Percentiles rank a stretch among this genome's conserved stretches.
Conservation (phyloP, 2,888 invertebrate species). For the Peribatodes rhomboidaria region DNA sequence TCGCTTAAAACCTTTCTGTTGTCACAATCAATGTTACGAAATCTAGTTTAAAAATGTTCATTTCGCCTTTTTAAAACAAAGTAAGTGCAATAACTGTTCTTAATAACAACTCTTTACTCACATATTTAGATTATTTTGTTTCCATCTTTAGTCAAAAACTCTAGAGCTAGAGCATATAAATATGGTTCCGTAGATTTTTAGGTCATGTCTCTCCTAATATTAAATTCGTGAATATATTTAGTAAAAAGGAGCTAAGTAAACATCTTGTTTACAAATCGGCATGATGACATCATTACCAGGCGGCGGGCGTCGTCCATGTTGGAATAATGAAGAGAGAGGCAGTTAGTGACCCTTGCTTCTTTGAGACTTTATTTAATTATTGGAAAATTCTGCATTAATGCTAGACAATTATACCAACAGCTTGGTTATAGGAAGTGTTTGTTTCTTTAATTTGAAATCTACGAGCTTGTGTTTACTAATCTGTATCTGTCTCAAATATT, state of each 20-base stretch:
- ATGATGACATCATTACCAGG: slow-evolving; percentile 16
- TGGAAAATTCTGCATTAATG: neutral
- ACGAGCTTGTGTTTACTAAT: too few species aligned
- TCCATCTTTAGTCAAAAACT: too few species aligned
- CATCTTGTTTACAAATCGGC: slow-evolving; percentile 22
- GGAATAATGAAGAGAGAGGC: neutral
- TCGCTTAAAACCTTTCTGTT: too few species aligned
- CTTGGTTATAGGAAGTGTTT: neutral
- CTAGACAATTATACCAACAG: neutral
- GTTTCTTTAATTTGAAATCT: too few species aligned
- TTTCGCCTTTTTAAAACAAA: too few species aligned
- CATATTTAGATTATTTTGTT: too few species aligned
- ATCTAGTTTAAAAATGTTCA: too few species aligned
- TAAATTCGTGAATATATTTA: neutral
- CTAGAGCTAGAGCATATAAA: too few species aligned
- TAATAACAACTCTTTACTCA: too few species aligned
- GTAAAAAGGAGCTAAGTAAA: slow-evolving; percentile 1
- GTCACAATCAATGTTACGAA: too few species aligned
- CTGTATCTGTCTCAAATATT: too few species aligned
- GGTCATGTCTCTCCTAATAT: neutral
- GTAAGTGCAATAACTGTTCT: too few species aligned
- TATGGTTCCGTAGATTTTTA: neutral
- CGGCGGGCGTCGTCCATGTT: neutral
- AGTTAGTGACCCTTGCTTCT: slow-evolving; percentile 17
- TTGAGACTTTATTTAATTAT: neutral